These are phyloP conservation scores for Entomobrya multifasciata DNA, from an alignment of 2,888 invertebrate species.

Conservation along the genomic window DNA sequence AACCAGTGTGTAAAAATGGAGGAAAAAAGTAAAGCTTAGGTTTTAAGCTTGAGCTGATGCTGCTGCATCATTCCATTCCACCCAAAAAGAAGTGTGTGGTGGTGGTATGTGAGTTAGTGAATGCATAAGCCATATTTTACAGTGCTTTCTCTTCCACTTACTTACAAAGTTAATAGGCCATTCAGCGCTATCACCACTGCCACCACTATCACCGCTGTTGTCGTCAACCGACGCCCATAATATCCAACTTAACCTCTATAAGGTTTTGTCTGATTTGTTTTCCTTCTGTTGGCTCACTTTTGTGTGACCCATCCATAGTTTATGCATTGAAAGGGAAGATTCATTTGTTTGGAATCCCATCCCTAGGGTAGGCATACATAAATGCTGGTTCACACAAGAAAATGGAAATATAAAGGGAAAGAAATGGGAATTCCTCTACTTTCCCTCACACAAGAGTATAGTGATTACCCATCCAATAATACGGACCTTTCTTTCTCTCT, in stretches of 20 bases:
- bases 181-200: slow-evolving; percentile 35
- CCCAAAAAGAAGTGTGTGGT: too few species aligned
- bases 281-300: slow-evolving; percentile 25
- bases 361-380: slow-evolving; percentile 48
- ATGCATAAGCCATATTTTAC: slow-evolving; percentile 51
- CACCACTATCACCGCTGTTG: too few species aligned
- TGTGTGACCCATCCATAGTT: slow-evolving; percentile 32
- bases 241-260: slow-evolving; percentile 39
- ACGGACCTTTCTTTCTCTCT: too few species aligned
- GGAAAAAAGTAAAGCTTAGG: too few species aligned
- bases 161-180: slow-evolving; percentile 39
- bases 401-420: slow-evolving; percentile 32
- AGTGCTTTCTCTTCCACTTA: slow-evolving; percentile 1
- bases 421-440: slow-evolving; percentile 54
- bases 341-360: slow-evolving; percentile 68
- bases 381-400: slow-evolving; percentile 26
- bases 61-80: slow-evolving; percentile 10
- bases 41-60: slow-evolving; percentile 39
- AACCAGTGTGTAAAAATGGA: slow-evolving; percentile 38
- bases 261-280: slow-evolving; percentile 53
- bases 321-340: slow-evolving; percentile 46
- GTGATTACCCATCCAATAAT: too few species aligned
- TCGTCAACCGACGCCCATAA: slow-evolving; percentile 47
- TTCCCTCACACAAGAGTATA: too few species aligned
- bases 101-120: slow-evolving; percentile 4